Conservation (phyloP, 2,113 vertebrate genomes). For the Peucedramus taeniatus region DNA sequence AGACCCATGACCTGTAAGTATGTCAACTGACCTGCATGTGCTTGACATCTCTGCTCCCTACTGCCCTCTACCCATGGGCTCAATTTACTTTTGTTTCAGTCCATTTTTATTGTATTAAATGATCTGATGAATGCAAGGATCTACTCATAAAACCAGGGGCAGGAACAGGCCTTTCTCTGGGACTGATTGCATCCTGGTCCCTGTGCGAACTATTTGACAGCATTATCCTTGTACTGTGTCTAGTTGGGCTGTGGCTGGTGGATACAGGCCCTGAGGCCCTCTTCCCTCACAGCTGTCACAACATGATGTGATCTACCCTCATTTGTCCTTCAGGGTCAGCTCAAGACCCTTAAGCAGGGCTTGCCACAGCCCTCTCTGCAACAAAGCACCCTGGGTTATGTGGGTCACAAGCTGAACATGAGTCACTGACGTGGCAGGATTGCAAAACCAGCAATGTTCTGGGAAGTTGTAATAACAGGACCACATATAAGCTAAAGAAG, state of each 20-base stretch:
- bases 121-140: neutral
- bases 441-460: neutral
- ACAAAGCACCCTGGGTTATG: neutral
- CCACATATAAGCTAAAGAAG: neutral
- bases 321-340: neutral
- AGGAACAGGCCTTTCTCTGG: neutral
- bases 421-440: neutral
- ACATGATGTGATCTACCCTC: fast-evolving
- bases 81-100: neutral
- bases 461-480: neutral
- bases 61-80: neutral
- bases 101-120: neutral
- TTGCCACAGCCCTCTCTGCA: fast-evolving
- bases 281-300: neutral
- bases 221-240: neutral
- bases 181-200: neutral
- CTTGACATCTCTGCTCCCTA: neutral
- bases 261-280: neutral
- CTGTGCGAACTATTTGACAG: neutral
- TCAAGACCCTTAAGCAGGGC: neutral
- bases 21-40: neutral
- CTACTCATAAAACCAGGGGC: neutral
- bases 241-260: neutral
- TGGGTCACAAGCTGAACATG: neutral
- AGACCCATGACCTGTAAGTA: neutral